Conservation (phyloP, 2,797 vertebrate genomes). For the Dendrocincla tyrannina region DNA sequence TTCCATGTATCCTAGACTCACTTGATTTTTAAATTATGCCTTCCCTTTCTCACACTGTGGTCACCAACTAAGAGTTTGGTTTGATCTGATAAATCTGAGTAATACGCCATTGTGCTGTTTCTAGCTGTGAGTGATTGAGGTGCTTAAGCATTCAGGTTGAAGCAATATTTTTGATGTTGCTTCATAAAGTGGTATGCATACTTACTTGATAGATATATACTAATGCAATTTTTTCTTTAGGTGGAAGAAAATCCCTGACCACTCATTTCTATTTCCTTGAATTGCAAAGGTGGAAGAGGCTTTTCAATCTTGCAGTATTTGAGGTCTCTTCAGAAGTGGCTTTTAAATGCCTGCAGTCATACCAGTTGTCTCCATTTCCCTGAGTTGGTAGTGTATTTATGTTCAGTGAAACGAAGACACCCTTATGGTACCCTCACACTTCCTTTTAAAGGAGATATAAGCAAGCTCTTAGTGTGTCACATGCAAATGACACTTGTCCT, state of each 20-base stretch:
- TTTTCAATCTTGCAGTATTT: background rate
- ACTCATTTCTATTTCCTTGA: background rate
- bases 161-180: background rate
- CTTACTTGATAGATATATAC: background rate
- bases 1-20: slow-evolving; percentile 38
- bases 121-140: background rate
- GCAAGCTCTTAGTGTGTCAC: background rate
- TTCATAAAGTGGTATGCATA: background rate
- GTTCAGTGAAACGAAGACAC: background rate
- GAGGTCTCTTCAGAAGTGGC: background rate
- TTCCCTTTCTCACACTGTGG: slow-evolving; percentile 9
- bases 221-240: background rate
- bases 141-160: background rate
- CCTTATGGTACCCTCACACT: background rate
- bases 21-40: slow-evolving; percentile 77
- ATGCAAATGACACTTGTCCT: background rate
- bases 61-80: background rate
- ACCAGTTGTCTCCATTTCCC: background rate
- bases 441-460: background rate
- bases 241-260: background rate
- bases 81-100: background rate
- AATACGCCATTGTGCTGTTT: background rate
- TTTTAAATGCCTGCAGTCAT: background rate
- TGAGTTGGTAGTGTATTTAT: background rate
- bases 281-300: background rate